Evolutionary conservation across 2,797 vertebrate genomes (phyloP).

Genomic region (Sebastes steindachneri): DNA sequence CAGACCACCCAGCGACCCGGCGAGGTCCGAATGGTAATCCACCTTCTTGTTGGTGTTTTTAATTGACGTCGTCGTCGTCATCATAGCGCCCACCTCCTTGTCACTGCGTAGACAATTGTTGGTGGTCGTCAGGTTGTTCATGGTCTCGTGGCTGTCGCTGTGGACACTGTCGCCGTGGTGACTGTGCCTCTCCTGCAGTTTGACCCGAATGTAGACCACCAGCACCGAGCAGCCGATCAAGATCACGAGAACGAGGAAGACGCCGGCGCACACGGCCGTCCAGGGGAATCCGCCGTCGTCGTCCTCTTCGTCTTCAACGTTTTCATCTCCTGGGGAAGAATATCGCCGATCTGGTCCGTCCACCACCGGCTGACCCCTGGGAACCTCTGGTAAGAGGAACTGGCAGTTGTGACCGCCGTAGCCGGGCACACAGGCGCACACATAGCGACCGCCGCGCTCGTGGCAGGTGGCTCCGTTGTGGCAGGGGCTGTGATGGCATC

Average conservation of each 20-base stretch:
- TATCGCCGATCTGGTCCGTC: constrained; percentile 79
- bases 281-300: constrained; percentile 89
- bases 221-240: constrained; percentile 91
- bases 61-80: constrained; percentile 85
- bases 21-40: constrained; percentile 90
- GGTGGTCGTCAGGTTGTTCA: constrained; percentile 94
- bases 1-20: constrained; percentile 73
- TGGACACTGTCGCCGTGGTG: constrained; percentile 83
- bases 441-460: constrained; percentile 89
- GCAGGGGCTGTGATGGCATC: constrained; percentile 93
- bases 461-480: constrained; percentile 98
- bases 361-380: constrained; percentile 73
- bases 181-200: constrained; percentile 86
- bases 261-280: constrained; percentile 93
- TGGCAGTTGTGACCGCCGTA: constrained; percentile 97
- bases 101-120: constrained; percentile 93
- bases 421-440: constrained; percentile 92
- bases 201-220: constrained; percentile 90
- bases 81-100: constrained; percentile 91
- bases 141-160: constrained; percentile 91
- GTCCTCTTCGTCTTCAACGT: constrained; percentile 74
- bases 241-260: constrained; percentile 92
- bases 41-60: constrained; percentile 99
- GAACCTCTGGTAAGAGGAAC: constrained; percentile 90
- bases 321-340: constrained; percentile 67